Evolutionary conservation across 64 coral and sea anemone genomes (phyloP), one percentile per base, ranked within the genome.

Genomic region (Orbicella faveolata): DNA sequence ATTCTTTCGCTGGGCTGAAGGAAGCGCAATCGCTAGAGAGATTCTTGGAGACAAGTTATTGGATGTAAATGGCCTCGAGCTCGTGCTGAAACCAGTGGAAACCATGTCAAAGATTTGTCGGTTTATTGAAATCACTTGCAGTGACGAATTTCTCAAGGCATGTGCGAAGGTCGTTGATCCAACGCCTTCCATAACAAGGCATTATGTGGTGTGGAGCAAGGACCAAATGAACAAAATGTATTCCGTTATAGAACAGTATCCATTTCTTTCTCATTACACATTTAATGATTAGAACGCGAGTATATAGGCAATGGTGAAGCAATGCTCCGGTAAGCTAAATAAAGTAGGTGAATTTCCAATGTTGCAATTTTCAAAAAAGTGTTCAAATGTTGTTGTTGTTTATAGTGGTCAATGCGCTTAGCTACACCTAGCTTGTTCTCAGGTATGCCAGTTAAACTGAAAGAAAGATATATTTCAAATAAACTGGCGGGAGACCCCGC

Each of bases 1-100:
- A 51, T 78, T 78, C 41, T 78, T 78, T 23, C 37, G 41, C 75
- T 78, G 75, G 75, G 75, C 75, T 52, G 37, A 52, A 51, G 75
- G 75, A 20, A 78, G 75, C 18, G 75, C 75, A 11, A 21, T 78
- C 14, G 75, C 75, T 1, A 78, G 75, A 52, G 75, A 78, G 18
- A 9, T 78, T 34, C 36, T 78, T n/a, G 75, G 75, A 44, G 75
- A 78, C 75, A 78, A 78, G 75, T 23, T 78, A 19, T 15, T 78
- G 16, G 75, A 78, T 41, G 20, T 78, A 1, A 23, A 78, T 51
- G 75, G 75, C 41, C 75, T 78, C 1, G 18, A 78, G 16, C 75
- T 78, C 36, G 75, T 78, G 8, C 5, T 21, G 9, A 78, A 78
- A 51, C 75, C 75, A 14, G 18, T 78, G 36, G 39, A 78, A 51